phyloP scores from a whole-genome alignment of 2,888 invertebrate species.

The Drosophila infuscata region DNA sequence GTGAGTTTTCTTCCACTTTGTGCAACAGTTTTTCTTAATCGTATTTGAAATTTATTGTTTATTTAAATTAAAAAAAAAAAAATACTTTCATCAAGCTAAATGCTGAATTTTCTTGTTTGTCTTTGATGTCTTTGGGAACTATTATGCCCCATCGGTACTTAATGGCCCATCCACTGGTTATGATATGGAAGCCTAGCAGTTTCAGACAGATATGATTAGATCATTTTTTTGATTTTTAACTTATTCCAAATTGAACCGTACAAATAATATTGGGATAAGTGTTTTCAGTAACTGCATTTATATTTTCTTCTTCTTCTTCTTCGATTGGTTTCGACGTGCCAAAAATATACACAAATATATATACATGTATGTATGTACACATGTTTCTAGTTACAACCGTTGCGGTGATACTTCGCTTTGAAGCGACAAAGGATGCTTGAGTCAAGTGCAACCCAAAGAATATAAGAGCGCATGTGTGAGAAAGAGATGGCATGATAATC shows the following conservation, averaged over 20 bases:
- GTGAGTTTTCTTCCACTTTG: not conserved
- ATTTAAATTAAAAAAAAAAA: not conserved
- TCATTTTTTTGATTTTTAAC: not conserved
- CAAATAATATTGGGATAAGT: not conserved
- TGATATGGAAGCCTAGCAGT: not conserved
- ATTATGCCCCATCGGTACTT: not conserved
- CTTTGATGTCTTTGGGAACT: not conserved
- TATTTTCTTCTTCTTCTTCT: conserved; percentile 1
- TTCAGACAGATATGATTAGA: not conserved
- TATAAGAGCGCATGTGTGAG: no score
- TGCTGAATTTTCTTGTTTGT: not conserved
- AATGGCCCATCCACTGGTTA: not conserved
- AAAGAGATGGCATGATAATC: no score
- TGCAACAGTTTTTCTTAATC: not conserved
- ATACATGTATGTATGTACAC: no score
- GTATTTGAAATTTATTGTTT: not conserved
- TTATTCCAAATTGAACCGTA: not conserved
- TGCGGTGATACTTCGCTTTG: conserved; percentile 74
- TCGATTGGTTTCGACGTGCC: conserved; percentile 25
- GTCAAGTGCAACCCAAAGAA: conserved; percentile 63
- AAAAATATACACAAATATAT: conserved; percentile 1
- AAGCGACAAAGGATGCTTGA: conserved; percentile 66
- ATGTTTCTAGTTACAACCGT: conserved; percentile 53
- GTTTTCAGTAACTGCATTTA: not conserved
- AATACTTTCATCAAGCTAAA: not conserved